A percentile compares a stretch with the other conserved stretches of the same genome.
These are phyloP conservation scores for Rhodeus uyekii DNA, from an alignment of 2,797 vertebrate species.

Conservation along the genomic window DNA sequence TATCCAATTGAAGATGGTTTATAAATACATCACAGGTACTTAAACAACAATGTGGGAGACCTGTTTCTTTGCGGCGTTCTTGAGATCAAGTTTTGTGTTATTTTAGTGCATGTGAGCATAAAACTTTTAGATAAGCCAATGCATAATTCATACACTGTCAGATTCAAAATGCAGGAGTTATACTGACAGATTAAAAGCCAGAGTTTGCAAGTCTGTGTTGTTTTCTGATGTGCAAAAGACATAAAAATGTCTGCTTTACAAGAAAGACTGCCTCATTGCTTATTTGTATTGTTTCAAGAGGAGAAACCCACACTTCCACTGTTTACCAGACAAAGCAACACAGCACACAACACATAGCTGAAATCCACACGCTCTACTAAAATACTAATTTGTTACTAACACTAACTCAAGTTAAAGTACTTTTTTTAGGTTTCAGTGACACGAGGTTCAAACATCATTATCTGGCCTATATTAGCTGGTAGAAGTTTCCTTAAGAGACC, in stretches of 20 bases:
- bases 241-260: constrained; percentile 1
- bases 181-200: constrained; percentile 35
- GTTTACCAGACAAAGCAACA: constrained; percentile 10
- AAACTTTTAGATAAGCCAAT: constrained; percentile 30
- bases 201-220: neutral
- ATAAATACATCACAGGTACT: constrained; percentile 14
- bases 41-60: neutral
- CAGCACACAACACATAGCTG: neutral
- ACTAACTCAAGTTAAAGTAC: neutral
- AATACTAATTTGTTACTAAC: neutral
- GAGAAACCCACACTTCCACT: neutral
- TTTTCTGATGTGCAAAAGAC: constrained; percentile 26
- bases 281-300: constrained; percentile 22
- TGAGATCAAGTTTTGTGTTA: constrained; percentile 32
- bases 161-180: constrained; percentile 18
- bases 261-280: constrained; percentile 9
- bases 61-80: neutral
- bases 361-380: neutral
- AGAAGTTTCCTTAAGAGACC: neutral
- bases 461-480: neutral
- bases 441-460: neutral
- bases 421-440: neutral
- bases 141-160: constrained; percentile 44
- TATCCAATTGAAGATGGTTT: neutral
- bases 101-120: constrained; percentile 26